Base-by-base conservation (phyloP, 1,140 invertebrate species). In the Drosophila obscura region DNA sequence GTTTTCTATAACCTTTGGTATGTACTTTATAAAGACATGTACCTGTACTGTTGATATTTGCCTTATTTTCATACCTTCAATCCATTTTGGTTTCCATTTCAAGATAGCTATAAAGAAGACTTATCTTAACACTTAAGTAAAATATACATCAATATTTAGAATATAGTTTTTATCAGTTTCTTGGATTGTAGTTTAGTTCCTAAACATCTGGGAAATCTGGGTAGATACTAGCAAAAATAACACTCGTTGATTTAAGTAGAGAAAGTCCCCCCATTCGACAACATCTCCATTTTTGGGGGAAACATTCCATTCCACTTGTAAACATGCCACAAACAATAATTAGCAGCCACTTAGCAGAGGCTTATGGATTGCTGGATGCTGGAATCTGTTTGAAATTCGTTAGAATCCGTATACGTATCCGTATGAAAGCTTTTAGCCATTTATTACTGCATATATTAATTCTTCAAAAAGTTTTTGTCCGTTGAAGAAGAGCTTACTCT, bases 301-400 rank as follows among this genome's bases (percentile, higher is more conserved):
- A 24, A 41, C 31, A 56, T 49, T 55, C 24, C 31, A 56, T 49
- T 55, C 24, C 48, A 48, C 41, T 46, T 24, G 26, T 19, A 63
- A 63, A 50, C 11, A 39, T 39, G 11, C 49, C 22, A 28, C n/a
- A 51, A 63, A 50, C 46, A 55, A 63, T 56, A 63, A 63, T 73
- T 73, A 63, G 71, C 68, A 45, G 71, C 50, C 52, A 64, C 51
- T 63, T 62, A 73, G 15, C 69, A 73, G 68, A 41, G 51, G 69
- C 51, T 73, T 73, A 73, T 31, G 31, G 31, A 31, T 35, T 35
- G 15, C 13, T 28, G 31, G 26, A 46, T 43, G 63, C 65, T 66
- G 43, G 35, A 11, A 28, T 19, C 22, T 19, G 48, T 19, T 11
- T 35, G 31, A 9, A 35, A 35, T 35, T 8, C 3, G 8, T 39